Evolutionary conservation across 2,113 vertebrate species (phyloP), one percentile per base, ranked within the genome.

Genomic region (Dipodomys merriami): DNA sequence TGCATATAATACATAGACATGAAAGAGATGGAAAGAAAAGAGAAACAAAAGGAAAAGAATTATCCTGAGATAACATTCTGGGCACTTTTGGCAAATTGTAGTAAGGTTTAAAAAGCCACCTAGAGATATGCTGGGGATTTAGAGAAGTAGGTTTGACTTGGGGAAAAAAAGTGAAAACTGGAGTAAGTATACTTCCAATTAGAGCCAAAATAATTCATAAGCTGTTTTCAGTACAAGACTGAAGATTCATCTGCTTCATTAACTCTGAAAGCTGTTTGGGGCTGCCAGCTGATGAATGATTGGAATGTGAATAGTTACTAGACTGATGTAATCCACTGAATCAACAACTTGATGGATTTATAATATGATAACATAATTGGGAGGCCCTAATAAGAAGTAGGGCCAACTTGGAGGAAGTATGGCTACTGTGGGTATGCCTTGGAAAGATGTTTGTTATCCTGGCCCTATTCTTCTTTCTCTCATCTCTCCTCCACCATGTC

Each of bases 21-120:
- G 78, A 62, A 89, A 72, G 67, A 96, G 35, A 68, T n/a, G 20
- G n/a, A 73, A 79, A 83, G 57, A 68, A 7, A 57, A 86, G 29
- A 93, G n/a, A 94, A 84, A 25, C 22, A 30, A 85, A 91, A 74
- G 39, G 33, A 90, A 68, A 27, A 67, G 2, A 83, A 71, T 65
- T 64, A 82, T 16, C 29, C 53, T 90, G 44, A 90, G 27, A 27
- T 80, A 78, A 69, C 20, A 80, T 78, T 95, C 73, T 92, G 19
- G 23, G 39, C 5, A 39, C 71, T 88, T 19, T n/a, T 79, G n/a
- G 64, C 12, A 39, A 90, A 64, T 85, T 68, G 64, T 82, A 53
- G 85, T 64, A 90, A 95, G 30, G 39, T 62, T 88, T 74, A 88
- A 68, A 79, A 88, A 90, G 35, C 30, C 23, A 80, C 60, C 9